These are phyloP conservation scores for Reinhardtius hippoglossoides DNA, from an alignment of 2,113 vertebrate species.

Conservation along the genomic window DNA sequence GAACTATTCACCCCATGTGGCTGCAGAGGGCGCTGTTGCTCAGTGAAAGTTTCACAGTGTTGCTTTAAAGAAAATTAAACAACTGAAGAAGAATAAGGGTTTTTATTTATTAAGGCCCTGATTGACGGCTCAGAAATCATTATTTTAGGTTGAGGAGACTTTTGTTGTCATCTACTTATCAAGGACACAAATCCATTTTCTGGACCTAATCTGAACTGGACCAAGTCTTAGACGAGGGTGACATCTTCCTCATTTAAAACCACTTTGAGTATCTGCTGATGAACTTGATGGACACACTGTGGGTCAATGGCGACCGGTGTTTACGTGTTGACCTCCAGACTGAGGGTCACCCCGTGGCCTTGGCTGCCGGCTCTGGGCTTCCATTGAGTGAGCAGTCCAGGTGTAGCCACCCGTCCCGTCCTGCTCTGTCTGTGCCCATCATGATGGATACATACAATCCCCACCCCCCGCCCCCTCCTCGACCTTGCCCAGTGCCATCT, in stretches of 20 bases:
- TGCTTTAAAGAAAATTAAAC: no score
- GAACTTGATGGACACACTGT: not conserved
- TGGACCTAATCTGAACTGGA: not conserved
- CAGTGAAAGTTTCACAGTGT: no score
- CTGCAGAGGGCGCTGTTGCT: no score
- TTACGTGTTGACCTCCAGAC: constrained; percentile 1
- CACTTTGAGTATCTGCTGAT: not conserved
- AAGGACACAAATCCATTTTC: no score
- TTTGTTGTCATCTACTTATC: no score
- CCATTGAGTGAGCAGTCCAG: constrained; percentile 74
- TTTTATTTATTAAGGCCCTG: no score
- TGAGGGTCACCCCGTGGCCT: constrained; percentile 20
- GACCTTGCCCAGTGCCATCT: constrained; percentile 71
- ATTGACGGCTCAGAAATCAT: no score
- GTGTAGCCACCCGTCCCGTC: constrained; percentile 40
- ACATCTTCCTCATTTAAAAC: no score
- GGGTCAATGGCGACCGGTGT: not conserved
- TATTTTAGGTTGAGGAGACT: no score
- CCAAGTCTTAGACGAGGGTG: no score
- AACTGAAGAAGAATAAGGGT: no score
- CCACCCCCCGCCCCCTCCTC: not conserved
- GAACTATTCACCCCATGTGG: no score
- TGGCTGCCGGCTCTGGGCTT: constrained; percentile 3
- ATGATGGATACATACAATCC: constrained; percentile 28
- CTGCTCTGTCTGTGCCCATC: constrained; percentile 33